These are phyloP conservation scores for Platysternon megacephalum DNA, from an alignment of 2,113 vertebrate species.

Conservation along the genomic window DNA sequence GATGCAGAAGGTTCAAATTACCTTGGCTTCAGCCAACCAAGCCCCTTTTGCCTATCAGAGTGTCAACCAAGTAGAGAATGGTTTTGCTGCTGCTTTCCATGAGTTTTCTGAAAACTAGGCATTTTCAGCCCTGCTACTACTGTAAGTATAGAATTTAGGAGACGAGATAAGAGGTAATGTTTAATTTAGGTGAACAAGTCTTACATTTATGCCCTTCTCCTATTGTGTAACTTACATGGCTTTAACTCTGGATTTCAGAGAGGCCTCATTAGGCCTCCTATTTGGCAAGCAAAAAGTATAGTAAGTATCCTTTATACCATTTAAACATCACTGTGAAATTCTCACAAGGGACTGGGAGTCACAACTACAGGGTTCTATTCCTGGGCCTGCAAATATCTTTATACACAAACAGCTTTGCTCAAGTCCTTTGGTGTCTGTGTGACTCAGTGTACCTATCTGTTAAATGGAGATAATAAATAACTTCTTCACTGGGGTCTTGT, in stretches of 20 bases:
- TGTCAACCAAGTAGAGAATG: not conserved
- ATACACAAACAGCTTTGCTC: fast-evolving
- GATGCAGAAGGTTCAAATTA: not conserved
- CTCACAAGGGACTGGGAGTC: no score
- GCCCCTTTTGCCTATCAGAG: not conserved
- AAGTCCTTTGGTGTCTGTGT: not conserved
- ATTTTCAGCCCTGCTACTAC: not conserved
- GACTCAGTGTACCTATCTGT: not conserved
- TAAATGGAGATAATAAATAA: not conserved
- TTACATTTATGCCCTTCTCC: no score
- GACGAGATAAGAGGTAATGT: not conserved
- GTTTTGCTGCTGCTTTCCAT: not conserved
- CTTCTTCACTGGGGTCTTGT: not conserved
- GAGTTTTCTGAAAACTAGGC: not conserved
- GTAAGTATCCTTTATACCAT: not conserved
- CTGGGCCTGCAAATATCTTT: no score
- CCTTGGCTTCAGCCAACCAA: not conserved
- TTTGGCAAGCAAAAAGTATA: not conserved
- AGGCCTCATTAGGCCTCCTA: not conserved
- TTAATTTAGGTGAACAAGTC: not conserved
- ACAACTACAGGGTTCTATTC: no score
- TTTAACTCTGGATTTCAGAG: not conserved
- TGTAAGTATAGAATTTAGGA: not conserved
- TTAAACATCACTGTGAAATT: no score
- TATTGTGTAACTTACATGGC: no score